Conservation (phyloP, 92 coral and sea anemone genomes). For the Epizoanthus rinbou region DNA sequence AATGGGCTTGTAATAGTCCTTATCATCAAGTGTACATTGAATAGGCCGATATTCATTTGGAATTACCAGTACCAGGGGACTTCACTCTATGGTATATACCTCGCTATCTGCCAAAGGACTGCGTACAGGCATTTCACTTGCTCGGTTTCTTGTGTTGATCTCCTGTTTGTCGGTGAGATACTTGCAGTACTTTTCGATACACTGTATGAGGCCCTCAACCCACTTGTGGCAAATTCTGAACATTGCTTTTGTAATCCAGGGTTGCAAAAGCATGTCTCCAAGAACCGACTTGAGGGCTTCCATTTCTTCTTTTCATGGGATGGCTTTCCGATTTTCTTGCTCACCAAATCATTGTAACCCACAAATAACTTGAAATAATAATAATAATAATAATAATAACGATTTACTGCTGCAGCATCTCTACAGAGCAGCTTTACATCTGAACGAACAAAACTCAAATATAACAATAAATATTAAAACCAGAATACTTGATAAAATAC, state of each 20-base stretch:
- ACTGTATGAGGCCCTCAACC: background rate
- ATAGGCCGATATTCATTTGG: constrained; percentile 14
- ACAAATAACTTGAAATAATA: background rate
- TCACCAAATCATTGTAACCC: constrained; percentile 1
- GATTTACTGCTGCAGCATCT: too few species aligned
- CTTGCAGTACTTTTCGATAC: constrained; percentile 13
- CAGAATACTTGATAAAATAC: too few species aligned
- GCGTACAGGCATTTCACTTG: constrained; percentile 6
- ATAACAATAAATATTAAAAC: too few species aligned
- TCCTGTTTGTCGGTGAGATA: constrained; percentile 20
- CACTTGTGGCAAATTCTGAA: too few species aligned
- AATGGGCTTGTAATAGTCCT: background rate
- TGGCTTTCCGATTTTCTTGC: constrained; percentile 11
- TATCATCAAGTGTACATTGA: constrained; percentile 10
- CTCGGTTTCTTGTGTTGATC: constrained; percentile 8
- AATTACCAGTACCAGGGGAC: constrained; percentile 11
- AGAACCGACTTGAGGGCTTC: background rate
- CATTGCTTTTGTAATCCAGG: too few species aligned
- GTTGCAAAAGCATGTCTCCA: background rate
- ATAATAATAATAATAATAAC: too few species aligned
- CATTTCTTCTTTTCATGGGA: constrained; percentile 1
- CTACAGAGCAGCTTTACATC: too few species aligned
- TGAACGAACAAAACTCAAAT: too few species aligned
- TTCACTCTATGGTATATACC: background rate
- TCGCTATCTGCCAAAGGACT: constrained; percentile 3